A percentile compares a stretch with the other conserved stretches of the same genome.
These are phyloP conservation scores for Carlito syrichta DNA, from an alignment of 2,113 vertebrate species.

Conservation along the genomic window DNA sequence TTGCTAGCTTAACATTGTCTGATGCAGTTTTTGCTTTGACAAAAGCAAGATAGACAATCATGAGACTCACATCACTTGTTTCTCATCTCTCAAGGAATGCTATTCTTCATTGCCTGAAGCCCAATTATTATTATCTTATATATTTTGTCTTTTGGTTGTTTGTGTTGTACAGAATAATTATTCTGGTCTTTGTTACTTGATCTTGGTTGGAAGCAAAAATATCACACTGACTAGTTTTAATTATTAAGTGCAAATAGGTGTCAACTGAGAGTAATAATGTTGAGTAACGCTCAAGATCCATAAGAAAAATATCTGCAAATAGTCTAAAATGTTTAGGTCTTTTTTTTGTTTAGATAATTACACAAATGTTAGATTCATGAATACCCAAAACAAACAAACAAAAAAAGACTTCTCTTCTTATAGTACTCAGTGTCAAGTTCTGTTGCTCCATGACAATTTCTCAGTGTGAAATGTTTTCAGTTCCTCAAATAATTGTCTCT, in stretches of 20 bases:
- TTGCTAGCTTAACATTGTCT: not conserved
- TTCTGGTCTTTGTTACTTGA: not conserved
- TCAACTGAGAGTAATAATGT: not conserved
- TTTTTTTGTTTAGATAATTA: not conserved
- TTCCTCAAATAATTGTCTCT: not conserved
- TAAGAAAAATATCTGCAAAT: not conserved
- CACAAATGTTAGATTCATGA: not conserved
- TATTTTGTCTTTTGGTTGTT: not conserved
- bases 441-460: not conserved
- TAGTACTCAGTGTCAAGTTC: not conserved
- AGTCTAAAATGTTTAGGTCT: not conserved
- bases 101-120: not conserved
- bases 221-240: not conserved
- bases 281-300: not conserved
- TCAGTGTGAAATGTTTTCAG: not conserved
- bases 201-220: not conserved
- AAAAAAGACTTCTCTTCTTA: not conserved
- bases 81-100: not conserved
- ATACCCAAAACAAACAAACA: not conserved
- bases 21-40: not conserved
- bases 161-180: not conserved
- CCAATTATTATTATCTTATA: not conserved
- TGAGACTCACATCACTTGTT: not conserved
- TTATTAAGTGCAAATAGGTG: conserved; percentile 24
- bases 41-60: not conserved